These are phyloP conservation scores for Laticauda laticaudata DNA, from an alignment of 2,113 vertebrate genomes.

Conservation along the genomic window DNA sequence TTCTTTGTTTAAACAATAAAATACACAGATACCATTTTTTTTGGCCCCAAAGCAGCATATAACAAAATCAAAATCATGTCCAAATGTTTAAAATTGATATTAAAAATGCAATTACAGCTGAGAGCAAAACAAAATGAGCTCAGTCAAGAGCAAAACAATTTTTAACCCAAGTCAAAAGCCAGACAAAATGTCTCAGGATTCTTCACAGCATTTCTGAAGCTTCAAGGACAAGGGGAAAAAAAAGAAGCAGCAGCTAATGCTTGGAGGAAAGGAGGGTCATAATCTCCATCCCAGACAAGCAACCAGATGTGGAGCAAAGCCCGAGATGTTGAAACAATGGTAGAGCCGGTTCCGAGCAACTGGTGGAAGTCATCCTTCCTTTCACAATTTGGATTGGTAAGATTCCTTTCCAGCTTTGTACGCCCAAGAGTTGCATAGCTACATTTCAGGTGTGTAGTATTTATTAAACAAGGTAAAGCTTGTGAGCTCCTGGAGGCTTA, in stretches of 20 bases:
- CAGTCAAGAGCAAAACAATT: not conserved
- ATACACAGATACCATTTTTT: not conserved
- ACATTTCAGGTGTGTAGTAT: not conserved
- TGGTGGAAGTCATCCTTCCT: not conserved
- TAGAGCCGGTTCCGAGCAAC: not conserved
- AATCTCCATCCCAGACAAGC: not conserved
- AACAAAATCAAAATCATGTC: not conserved
- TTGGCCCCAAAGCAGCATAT: no score
- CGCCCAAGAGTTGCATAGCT: not conserved
- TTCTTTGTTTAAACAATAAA: not conserved
- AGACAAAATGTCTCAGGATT: not conserved
- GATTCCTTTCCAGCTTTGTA: not conserved
- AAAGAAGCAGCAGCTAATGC: not conserved
- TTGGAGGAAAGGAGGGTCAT: not conserved
- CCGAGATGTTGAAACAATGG: not conserved
- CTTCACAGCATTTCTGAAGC: not conserved
- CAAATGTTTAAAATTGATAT: not conserved
- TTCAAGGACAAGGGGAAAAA: not conserved
- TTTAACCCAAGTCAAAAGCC: not conserved
- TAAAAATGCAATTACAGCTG: not conserved
- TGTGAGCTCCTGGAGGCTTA: not conserved
- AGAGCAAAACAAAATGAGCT: not conserved
- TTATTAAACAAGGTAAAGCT: not conserved
- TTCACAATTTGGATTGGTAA: not conserved
- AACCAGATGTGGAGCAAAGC: not conserved